Evolutionary conservation across 2,113 vertebrate species (phyloP).

Genomic region (Malaclemys terrapin): DNA sequence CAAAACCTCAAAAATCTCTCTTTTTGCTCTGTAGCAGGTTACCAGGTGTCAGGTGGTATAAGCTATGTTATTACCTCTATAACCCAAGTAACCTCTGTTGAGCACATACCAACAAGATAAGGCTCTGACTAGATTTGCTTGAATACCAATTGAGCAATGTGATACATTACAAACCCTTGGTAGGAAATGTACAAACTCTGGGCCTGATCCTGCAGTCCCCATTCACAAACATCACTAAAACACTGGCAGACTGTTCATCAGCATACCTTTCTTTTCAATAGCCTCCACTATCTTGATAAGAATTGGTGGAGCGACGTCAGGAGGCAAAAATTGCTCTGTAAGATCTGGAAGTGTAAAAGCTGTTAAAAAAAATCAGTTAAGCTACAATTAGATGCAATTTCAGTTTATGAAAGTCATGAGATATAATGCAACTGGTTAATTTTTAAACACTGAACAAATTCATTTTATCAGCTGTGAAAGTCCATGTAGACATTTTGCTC

Average conservation of each 20-base stretch:
- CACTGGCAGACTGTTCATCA: neutral
- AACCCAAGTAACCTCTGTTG: neutral
- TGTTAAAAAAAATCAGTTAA: constrained; percentile 66
- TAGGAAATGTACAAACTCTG: neutral
- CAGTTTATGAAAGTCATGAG: neutral
- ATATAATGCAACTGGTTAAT: constrained; percentile 9
- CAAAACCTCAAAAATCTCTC: neutral
- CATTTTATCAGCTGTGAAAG: neutral
- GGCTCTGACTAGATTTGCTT: neutral
- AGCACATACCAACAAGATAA: neutral
- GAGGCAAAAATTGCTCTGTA: constrained; percentile 91
- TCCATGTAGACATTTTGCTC: constrained; percentile 9
- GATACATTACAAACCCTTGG: neutral
- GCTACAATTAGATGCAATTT: neutral
- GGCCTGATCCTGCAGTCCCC: neutral
- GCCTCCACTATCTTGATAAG: constrained; percentile 89
- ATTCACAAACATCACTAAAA: neutral
- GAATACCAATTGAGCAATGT: neutral
- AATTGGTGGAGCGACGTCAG: constrained; percentile 87
- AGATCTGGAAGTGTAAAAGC: constrained; percentile 88
- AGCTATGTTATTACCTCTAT: neutral
- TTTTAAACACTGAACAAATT: constrained; percentile 18
- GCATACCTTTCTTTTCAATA: constrained; percentile 95
- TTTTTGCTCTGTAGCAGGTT: neutral
- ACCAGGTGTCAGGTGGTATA: neutral